These are phyloP conservation scores for Xiphydria camelus DNA, from an alignment of 2,888 invertebrate genomes.

Conservation along the genomic window DNA sequence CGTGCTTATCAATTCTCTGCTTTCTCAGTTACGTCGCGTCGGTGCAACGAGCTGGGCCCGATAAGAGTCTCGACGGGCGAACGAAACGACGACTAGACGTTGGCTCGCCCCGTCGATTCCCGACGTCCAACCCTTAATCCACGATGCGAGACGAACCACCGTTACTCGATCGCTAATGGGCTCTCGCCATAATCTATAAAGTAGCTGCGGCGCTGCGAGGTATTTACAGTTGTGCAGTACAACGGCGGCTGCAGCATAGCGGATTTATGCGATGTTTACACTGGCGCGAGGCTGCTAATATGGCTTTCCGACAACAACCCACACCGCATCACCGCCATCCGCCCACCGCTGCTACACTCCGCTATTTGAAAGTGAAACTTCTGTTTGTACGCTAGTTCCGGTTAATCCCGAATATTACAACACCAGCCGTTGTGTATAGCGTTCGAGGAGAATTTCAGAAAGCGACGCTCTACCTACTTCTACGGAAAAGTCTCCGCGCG, in stretches of 20 bases:
- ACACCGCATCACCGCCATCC: slow-evolving; percentile 30
- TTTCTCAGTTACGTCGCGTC: too few species aligned
- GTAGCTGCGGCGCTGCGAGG: slow-evolving; percentile 26
- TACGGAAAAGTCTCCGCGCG: too few species aligned
- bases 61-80: too few species aligned
- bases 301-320: slow-evolving; percentile 50
- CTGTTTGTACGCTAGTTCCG: slow-evolving; percentile 51
- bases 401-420: slow-evolving; percentile 53
- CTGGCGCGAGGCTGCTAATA: slow-evolving; percentile 50
- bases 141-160: too few species aligned
- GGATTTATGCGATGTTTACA: slow-evolving; percentile 54
- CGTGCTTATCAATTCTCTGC: too few species aligned
- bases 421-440: slow-evolving; percentile 19
- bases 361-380: slow-evolving; percentile 53
- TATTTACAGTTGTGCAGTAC: slow-evolving; percentile 34
- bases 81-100: too few species aligned
- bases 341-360: slow-evolving; percentile 39
- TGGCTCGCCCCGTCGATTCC: too few species aligned
- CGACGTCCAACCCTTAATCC: too few species aligned
- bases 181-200: slow-evolving; percentile 36
- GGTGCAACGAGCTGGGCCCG: too few species aligned
- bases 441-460: too few species aligned
- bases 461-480: too few species aligned
- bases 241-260: slow-evolving; percentile 24
- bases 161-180: slow-evolving; percentile 25